These are phyloP conservation scores for Lepetodrilus schrolli DNA, from an alignment of 2,888 invertebrate species.

Conservation along the genomic window DNA sequence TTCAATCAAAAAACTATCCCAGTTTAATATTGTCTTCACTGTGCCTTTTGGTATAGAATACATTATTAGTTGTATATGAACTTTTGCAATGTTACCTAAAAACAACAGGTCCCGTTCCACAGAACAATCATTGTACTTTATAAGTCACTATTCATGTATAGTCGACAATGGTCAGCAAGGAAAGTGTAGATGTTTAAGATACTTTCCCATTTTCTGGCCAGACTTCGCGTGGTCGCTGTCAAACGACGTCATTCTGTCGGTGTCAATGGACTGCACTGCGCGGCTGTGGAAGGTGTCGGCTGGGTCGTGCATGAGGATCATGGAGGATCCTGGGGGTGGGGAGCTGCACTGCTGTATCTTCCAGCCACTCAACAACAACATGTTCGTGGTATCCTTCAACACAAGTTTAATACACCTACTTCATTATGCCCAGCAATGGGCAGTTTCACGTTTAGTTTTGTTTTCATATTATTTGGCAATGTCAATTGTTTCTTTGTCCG, in stretches of 20 bases:
- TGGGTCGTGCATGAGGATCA: slow-evolving; percentile 72
- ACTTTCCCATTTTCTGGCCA: slow-evolving; percentile 60
- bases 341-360: slow-evolving; percentile 80
- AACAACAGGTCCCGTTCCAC: not conserved
- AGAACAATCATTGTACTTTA: not conserved
- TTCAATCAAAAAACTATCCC: too few species aligned
- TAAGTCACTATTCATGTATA: too few species aligned
- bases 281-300: slow-evolving; percentile 82
- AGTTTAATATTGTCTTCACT: too few species aligned
- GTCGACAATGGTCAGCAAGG: too few species aligned
- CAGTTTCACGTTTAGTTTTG: too few species aligned
- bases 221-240: slow-evolving; percentile 90
- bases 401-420: too few species aligned
- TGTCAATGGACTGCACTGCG: slow-evolving; percentile 84
- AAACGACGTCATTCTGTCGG: slow-evolving; percentile 87
- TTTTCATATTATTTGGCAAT: too few species aligned
- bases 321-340: slow-evolving; percentile 64
- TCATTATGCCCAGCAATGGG: too few species aligned
- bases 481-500: too few species aligned
- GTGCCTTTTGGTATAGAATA: too few species aligned
- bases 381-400: slow-evolving; percentile 87
- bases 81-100: too few species aligned
- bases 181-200: not conserved
- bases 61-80: too few species aligned
- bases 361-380: slow-evolving; percentile 89